Evolutionary conservation across 2,888 invertebrate genomes (phyloP).

Genomic region (Cenopis cana): DNA sequence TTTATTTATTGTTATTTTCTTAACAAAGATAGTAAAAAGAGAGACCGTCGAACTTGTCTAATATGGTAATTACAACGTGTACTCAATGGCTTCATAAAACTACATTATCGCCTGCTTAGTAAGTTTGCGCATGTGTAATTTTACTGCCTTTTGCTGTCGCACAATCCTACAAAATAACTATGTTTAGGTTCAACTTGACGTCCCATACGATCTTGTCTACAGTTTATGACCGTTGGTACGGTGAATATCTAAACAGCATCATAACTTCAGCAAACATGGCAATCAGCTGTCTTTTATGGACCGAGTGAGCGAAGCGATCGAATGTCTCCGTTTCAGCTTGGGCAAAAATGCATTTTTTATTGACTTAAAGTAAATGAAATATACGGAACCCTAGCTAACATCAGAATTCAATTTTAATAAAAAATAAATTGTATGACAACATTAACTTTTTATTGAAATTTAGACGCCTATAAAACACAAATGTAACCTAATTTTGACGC

Average conservation of each 20-base stretch:
- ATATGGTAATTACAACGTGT: neutral
- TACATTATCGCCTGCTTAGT: conserved; percentile 2
- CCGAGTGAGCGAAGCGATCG: no score
- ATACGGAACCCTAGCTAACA: no score
- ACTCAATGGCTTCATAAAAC: neutral
- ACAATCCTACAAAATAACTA: conserved; percentile 26
- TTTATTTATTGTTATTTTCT: neutral
- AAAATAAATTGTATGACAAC: no score
- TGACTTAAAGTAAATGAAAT: no score
- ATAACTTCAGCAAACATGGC: conserved; percentile 6
- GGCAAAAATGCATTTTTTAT: no score
- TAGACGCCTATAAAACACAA: no score
- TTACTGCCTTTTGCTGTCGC: conserved; percentile 12
- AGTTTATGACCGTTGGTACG: conserved; percentile 16
- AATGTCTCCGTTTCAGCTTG: no score
- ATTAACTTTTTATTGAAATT: no score
- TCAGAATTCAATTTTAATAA: no score
- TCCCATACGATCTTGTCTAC: conserved; percentile 8
- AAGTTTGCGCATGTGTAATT: conserved; percentile 11
- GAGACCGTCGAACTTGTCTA: neutral
- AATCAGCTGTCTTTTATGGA: neutral
- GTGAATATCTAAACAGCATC: conserved; percentile 1
- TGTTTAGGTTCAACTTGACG: conserved; percentile 23
- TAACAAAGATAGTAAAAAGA: neutral
- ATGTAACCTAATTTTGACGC: no score